Percentiles rank a stretch among this genome's conserved stretches.
Evolutionary conservation across 2,113 vertebrate species (phyloP).

Genomic region (Mustelus asterias): DNA sequence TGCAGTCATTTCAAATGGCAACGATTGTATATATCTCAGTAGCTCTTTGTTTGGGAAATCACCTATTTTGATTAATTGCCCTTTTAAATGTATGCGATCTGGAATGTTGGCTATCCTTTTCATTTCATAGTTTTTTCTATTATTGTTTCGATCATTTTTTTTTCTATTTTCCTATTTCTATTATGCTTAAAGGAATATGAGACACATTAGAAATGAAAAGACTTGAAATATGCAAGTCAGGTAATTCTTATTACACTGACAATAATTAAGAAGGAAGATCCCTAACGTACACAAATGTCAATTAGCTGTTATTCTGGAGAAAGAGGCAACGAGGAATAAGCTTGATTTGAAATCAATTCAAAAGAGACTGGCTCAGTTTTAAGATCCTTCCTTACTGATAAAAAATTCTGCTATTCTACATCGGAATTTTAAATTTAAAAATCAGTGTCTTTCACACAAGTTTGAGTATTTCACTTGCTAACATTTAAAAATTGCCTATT

Average conservation of each 20-base stretch:
- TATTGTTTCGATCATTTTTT: no score
- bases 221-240: background rate
- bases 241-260: background rate
- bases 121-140: background rate
- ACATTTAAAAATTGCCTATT: background rate
- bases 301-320: background rate
- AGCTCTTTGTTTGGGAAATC: background rate
- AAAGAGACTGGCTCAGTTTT: background rate
- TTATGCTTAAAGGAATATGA: background rate
- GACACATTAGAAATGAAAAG: background rate
- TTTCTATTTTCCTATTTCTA: no score
- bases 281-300: background rate
- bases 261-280: background rate
- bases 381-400: background rate
- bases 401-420: background rate
- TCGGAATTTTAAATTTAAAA: background rate
- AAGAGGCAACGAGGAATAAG: background rate
- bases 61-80: background rate
- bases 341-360: background rate
- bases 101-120: background rate
- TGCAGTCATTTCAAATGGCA: background rate
- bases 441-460: background rate
- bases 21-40: background rate
- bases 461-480: slow-evolving; percentile 18
- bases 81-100: background rate